Percentiles rank a stretch among this genome's conserved stretches.
phyloP scores from a whole-genome alignment of 2,113 vertebrate genomes.

The Gasterosteus aculeatus region DNA sequence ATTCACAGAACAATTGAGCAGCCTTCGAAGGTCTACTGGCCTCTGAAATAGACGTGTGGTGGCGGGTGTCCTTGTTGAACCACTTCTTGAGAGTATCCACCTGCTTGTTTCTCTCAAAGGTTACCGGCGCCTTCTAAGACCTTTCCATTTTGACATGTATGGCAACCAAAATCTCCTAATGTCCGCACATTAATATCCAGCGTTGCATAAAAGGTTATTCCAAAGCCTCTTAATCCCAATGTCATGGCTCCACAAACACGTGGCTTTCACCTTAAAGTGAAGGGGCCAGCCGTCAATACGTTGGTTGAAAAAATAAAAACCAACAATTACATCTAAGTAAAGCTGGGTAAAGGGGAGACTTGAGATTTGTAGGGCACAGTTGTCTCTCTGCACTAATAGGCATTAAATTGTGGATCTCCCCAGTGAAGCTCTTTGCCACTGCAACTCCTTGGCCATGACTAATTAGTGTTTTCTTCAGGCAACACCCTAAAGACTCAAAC shows the following conservation, averaged over 20 bases:
- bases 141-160: not conserved
- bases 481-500: conserved; percentile 27
- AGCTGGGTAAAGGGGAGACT: conserved; percentile 9
- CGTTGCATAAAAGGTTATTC: not conserved
- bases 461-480: conserved; percentile 56
- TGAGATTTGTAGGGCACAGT: conserved; percentile 36
- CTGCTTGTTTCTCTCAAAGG: not conserved
- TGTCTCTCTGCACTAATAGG: conserved; percentile 40
- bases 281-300: not conserved
- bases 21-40: not conserved
- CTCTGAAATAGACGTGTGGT: not conserved
- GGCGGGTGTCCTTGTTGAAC: not conserved
- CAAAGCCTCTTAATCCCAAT: not conserved
- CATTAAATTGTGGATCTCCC: conserved; percentile 55
- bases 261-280: not conserved
- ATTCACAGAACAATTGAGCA: not conserved
- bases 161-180: not conserved
- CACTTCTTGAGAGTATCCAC: not conserved
- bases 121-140: not conserved
- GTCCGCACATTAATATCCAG: not conserved
- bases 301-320: not conserved
- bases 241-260: not conserved
- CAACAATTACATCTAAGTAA: not conserved
- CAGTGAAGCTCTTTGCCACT: conserved; percentile 38
- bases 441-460: conserved; percentile 59